Conservation (phyloP, 2,888 invertebrate species). For the Cryptosula pallasiana region DNA sequence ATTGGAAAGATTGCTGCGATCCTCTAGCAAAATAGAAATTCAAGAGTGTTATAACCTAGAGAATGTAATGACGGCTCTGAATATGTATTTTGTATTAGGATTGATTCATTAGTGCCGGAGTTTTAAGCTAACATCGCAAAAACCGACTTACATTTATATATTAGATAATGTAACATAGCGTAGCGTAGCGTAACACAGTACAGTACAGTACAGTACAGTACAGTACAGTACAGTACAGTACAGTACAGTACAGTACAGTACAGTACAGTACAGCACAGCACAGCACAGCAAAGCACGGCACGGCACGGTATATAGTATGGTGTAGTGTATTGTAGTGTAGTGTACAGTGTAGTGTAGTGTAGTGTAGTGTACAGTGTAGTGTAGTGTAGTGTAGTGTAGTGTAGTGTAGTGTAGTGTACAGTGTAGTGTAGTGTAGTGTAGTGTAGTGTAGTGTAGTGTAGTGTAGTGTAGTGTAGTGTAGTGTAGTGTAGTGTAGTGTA, state of each 20-base stretch:
- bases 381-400: too few relatives aligned
- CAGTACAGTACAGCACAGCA: neutral
- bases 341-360: conserved; percentile 30
- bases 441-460: conserved; percentile 29
- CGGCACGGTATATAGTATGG: conserved; percentile 26
- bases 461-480: conserved; percentile 30
- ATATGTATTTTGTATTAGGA: too few relatives aligned
- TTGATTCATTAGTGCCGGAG: too few relatives aligned
- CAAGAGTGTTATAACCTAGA: too few relatives aligned
- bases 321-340: conserved; percentile 30
- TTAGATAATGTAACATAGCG: neutral
- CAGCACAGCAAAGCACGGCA: neutral
- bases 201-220: neutral
- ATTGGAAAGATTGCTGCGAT: too few relatives aligned
- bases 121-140: too few relatives aligned
- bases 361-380: conserved; percentile 29
- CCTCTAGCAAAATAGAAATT: too few relatives aligned
- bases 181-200: neutral
- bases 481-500: conserved; percentile 29
- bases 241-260: neutral
- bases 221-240: neutral
- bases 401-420: too few relatives aligned
- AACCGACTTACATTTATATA: too few relatives aligned
- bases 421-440: conserved; percentile 27
- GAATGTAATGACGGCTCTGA: too few relatives aligned